Percentiles rank a stretch among this genome's conserved stretches.
Conservation (phyloP, 2,113 vertebrate species). For the Nematolebias whitei region DNA sequence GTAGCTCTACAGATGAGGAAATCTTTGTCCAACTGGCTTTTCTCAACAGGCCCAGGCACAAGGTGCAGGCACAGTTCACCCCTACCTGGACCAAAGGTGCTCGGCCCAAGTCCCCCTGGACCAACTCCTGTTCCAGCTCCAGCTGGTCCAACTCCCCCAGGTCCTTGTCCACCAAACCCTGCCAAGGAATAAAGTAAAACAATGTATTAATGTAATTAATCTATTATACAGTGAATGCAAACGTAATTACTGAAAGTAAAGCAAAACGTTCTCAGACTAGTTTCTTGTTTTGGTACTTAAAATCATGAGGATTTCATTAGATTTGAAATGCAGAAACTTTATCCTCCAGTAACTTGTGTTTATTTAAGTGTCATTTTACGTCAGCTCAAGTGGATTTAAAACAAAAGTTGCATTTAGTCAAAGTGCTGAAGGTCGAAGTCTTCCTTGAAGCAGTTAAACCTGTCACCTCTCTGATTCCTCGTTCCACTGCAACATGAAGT, state of each 20-base stretch:
- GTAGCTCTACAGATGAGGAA: too few species aligned
- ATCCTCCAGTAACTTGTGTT: slow-evolving; percentile 18
- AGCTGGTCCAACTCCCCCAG: slow-evolving; percentile 23
- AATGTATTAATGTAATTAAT: neutral
- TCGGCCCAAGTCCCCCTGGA: slow-evolving; percentile 38
- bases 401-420: neutral
- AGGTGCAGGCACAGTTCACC: slow-evolving; percentile 33
- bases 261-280: neutral
- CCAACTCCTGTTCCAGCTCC: slow-evolving; percentile 19
- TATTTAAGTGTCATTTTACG: slow-evolving; percentile 3
- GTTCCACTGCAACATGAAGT: slow-evolving; percentile 1
- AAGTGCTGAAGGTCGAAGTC: neutral
- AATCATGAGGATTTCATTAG: slow-evolving; percentile 29
- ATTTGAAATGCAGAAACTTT: slow-evolving; percentile 8
- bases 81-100: slow-evolving; percentile 42
- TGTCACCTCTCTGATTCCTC: neutral
- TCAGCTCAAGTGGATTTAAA: slow-evolving; percentile 13
- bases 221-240: too few species aligned
- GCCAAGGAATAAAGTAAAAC: slow-evolving; percentile 23
- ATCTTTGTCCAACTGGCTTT: neutral
- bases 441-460: neutral
- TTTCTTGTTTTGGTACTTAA: slow-evolving; percentile 24
- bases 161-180: slow-evolving; percentile 53
- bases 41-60: slow-evolving; percentile 56
- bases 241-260: neutral